A percentile compares a stretch with the other conserved stretches of the same genome.
phyloP scores from a whole-genome alignment of 2,888 invertebrate genomes.

The Eulithis prunata region DNA sequence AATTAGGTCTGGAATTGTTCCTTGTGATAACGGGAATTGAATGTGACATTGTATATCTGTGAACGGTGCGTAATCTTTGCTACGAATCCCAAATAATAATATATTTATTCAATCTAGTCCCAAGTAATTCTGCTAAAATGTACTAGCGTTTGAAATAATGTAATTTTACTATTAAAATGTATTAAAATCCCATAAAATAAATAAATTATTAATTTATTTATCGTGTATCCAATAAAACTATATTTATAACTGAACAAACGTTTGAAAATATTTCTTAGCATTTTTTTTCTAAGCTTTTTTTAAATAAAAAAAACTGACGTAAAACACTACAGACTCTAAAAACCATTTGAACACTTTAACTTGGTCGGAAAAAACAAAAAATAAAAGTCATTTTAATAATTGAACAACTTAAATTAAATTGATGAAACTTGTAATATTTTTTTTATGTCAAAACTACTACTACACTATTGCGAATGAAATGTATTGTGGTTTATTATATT shows the following conservation, averaged over 20 bases:
- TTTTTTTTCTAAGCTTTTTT: not conserved
- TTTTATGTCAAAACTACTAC: no score
- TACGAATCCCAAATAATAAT: slow-evolving; percentile 17
- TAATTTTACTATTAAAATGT: slow-evolving; percentile 5
- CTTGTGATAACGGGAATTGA: slow-evolving; percentile 39
- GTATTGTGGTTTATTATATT: not conserved
- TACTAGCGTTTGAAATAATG: slow-evolving; percentile 10
- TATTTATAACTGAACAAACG: slow-evolving; percentile 37
- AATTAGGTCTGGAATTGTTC: slow-evolving; percentile 25
- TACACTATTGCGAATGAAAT: not conserved
- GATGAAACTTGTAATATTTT: no score
- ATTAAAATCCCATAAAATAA: not conserved
- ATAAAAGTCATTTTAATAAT: no score
- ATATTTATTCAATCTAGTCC: slow-evolving; percentile 38
- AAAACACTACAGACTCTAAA: no score
- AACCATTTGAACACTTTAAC: no score
- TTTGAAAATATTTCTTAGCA: slow-evolving; percentile 29
- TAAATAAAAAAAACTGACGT: not conserved
- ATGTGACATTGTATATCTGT: slow-evolving; percentile 23
- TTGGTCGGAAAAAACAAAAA: no score
- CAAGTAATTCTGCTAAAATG: slow-evolving; percentile 21
- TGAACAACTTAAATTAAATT: no score
- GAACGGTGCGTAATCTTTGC: slow-evolving; percentile 25
- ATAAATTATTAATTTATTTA: slow-evolving; percentile 8
- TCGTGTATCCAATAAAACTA: slow-evolving; percentile 11